Evolutionary conservation across 2,113 vertebrate genomes (phyloP).

Genomic region (Spheniscus mendiculus): DNA sequence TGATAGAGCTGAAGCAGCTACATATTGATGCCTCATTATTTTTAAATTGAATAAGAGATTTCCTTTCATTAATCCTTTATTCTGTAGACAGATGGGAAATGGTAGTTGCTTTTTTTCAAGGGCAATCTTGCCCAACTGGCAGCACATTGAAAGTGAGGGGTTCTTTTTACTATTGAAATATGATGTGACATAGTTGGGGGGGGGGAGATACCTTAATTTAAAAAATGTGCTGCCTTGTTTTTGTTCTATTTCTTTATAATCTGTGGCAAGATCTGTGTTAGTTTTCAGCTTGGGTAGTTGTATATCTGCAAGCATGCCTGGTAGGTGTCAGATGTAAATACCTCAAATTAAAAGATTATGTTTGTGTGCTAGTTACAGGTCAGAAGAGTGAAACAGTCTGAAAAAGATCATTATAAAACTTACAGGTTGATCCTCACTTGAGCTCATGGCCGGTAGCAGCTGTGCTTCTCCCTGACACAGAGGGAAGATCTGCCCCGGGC

Average conservation of each 20-base stretch:
- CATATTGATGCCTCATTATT: slow-evolving; percentile 30
- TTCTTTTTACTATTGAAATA: background rate
- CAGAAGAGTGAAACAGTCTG: background rate
- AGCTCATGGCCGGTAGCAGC: fast-evolving
- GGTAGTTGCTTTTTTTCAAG: background rate
- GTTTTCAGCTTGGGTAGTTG: background rate
- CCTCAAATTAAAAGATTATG: background rate
- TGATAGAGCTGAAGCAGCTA: background rate
- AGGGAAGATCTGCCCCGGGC: too few species aligned
- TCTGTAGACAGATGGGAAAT: background rate
- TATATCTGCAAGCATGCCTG: background rate
- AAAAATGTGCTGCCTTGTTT: background rate
- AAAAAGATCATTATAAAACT: background rate
- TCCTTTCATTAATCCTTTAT: slow-evolving; percentile 32
- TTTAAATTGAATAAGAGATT: slow-evolving; percentile 7
- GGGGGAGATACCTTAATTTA: background rate
- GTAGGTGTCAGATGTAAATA: background rate
- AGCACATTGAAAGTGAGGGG: background rate
- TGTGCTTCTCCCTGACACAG: fast-evolving
- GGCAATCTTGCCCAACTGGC: background rate
- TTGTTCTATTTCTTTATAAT: background rate
- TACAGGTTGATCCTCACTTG: background rate
- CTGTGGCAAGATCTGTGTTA: background rate
- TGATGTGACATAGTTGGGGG: background rate
- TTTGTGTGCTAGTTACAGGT: background rate